Evolutionary conservation across 2,888 invertebrate species (phyloP), one percentile per base, ranked within the genome.

Genomic region (Nemotelus pantherinus): DNA sequence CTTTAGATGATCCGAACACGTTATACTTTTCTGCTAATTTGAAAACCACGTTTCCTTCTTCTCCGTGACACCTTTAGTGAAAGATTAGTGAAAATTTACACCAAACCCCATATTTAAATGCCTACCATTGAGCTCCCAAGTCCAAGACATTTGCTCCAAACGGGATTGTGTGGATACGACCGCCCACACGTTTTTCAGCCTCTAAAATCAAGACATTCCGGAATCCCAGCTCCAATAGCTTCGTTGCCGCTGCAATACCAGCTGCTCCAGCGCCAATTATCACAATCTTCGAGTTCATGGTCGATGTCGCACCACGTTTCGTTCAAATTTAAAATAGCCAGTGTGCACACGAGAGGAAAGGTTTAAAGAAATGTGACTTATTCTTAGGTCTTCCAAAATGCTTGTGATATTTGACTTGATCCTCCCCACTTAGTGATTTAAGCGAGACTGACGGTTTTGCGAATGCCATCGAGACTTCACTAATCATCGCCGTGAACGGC

Each of bases 61-160:
- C 92, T 0, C 94, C 94, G 81, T 94, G 93, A 77, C 93, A 89
- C 89, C 89, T 89, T 81, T 25, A 47, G 78, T 85, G 82, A 63
- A 63, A 74, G 50, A 9, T 71, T 67, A 55, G 25, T 25, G 25
- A 25, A 25, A 41, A 41, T 10, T n/a, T 2, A 7, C 63, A 3
- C 63, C 5, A 63, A 41, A 25, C 0, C 25, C 25, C 25, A 25
- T 25, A 25, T 72, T 9, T 25, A 5, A 3, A n/a, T 58, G 43
- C 58, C 76, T 80, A 92, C 94, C 94, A 95, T 81, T 94, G 93
- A 65, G 93, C 94, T 0, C 94, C 94, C 71, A 94, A 83, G 84
- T 95, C 94, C 3, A 94, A 87, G 3, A 89, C 85, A 80, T 88
- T 89, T 0, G 89, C 89, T 1, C 88, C 90, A 80, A 89, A 90